Base-by-base conservation (phyloP, 2,113 vertebrate species). In the Nannospalax galili region DNA sequence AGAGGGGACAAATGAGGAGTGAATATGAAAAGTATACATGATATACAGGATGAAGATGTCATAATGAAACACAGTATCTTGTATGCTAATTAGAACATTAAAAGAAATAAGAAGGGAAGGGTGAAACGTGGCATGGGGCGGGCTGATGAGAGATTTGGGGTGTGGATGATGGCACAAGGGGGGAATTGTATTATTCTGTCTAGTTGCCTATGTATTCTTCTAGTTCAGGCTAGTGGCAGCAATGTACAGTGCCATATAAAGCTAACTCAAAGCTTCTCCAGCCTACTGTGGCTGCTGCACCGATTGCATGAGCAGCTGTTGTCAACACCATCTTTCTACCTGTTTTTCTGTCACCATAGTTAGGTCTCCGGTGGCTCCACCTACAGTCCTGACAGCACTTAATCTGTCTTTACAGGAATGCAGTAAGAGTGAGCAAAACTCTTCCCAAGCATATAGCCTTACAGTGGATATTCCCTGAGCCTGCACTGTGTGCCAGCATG, bases 211-310 rank as follows among this genome's bases (percentile, higher is more conserved):
- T 19, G 32, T 37, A n/a, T 35, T 28, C 11, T 64, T 62, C 88
- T 28, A n/a, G 60, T 62, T 8, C 26, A 70, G 67, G 37, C 67
- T 26, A n/a, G 69, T 88, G 79, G 20, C 78, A 84, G 56, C 62
- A 73, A 0, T 0, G 7, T 0, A 79, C 85, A 19, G 26, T 16
- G 16, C 10, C 94, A 74, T 2, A 35, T 14, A 87, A 24, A 35
- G 70, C 9, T 79, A 85, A 0, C 4, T 2, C 37, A 32, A 15
- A 77, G 0, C 2, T 40, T 79, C 20, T 67, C 58, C 92, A 78
- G 22, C 35, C 16, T 45, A 7, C n/a, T 52, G 65, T 90, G 30
- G 52, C 93, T 52, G 8, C 7, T 12, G 1, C 4, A 14, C 9
- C 35, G 12, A 16, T 28, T 22, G 0, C 45, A 37, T 7, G 42